These are phyloP conservation scores for Rhopalosiphum padi DNA, from an alignment of 1,140 invertebrate genomes.

Conservation along the genomic window DNA sequence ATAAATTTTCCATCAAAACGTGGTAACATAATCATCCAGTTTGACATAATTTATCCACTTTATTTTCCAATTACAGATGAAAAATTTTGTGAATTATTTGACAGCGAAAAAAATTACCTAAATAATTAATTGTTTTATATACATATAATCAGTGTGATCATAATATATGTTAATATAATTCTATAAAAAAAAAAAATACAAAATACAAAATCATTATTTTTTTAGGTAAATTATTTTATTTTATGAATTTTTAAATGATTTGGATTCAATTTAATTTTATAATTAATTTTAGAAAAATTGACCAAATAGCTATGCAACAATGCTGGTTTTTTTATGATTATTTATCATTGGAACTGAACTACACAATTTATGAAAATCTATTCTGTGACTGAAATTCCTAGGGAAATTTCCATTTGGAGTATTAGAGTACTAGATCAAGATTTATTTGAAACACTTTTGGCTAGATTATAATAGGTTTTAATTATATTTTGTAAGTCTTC, in stretches of 20 bases:
- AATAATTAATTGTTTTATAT: background rate
- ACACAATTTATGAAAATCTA: too few relatives aligned
- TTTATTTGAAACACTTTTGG: background rate
- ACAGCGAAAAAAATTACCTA: background rate
- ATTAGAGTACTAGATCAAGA: too few relatives aligned
- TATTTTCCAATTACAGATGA: constrained; percentile 64
- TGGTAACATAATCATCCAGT: constrained; percentile 68
- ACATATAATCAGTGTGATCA: background rate
- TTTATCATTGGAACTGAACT: background rate
- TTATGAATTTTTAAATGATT: background rate
- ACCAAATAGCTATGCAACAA: background rate
- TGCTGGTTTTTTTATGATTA: background rate
- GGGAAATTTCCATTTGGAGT: too few relatives aligned
- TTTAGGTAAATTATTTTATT: background rate
- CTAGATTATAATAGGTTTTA: too few relatives aligned
- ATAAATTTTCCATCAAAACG: constrained; percentile 65
- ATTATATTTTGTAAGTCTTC: too few relatives aligned
- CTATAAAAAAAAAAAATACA: too few relatives aligned
- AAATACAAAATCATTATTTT: background rate
- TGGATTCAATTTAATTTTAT: too few relatives aligned
- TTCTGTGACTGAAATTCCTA: too few relatives aligned
- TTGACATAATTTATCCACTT: constrained; percentile 68
- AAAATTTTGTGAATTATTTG: background rate
- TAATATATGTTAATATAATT: background rate
- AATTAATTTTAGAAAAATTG: background rate